phyloP scores from a whole-genome alignment of 2,888 invertebrate genomes.

The Mycogona germanica region DNA sequence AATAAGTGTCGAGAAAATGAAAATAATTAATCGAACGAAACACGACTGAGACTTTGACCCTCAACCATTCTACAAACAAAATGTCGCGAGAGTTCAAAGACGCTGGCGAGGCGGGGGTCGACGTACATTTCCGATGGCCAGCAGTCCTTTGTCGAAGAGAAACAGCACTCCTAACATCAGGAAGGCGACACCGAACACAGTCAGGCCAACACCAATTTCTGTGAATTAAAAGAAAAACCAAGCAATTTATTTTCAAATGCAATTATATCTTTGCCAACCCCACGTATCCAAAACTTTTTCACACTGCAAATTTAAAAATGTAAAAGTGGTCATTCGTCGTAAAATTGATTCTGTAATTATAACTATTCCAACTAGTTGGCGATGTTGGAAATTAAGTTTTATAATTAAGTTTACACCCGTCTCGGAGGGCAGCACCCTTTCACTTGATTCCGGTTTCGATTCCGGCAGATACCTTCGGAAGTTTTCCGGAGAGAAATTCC shows the following conservation, averaged over 20 bases:
- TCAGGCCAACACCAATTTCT: constrained; percentile 96
- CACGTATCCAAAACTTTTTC: not conserved
- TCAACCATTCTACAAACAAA: not conserved
- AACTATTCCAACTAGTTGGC: too few relatives aligned
- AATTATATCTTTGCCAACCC: too few relatives aligned
- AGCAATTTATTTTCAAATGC: constrained; percentile 8
- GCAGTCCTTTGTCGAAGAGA: constrained; percentile 89
- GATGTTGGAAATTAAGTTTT: too few relatives aligned
- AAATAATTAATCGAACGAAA: not conserved
- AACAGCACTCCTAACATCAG: constrained; percentile 85
- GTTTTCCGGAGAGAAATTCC: too few relatives aligned
- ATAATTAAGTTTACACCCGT: too few relatives aligned
- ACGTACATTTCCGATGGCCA: constrained; percentile 99
- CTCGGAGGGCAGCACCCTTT: too few relatives aligned
- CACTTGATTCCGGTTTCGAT: too few relatives aligned
- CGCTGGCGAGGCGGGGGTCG: constrained; percentile 3
- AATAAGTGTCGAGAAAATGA: constrained; percentile 26
- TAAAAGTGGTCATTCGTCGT: too few relatives aligned
- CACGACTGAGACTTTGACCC: not conserved
- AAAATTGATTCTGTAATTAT: too few relatives aligned
- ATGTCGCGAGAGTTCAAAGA: too few relatives aligned
- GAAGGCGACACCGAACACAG: constrained; percentile 91
- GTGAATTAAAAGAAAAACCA: constrained; percentile 34
- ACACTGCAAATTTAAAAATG: constrained; percentile 21
- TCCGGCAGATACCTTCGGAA: too few relatives aligned